Evolutionary conservation across 2,113 vertebrate species (phyloP), one percentile per base, ranked within the genome.

Genomic region (Nyctereutes procyonoides): DNA sequence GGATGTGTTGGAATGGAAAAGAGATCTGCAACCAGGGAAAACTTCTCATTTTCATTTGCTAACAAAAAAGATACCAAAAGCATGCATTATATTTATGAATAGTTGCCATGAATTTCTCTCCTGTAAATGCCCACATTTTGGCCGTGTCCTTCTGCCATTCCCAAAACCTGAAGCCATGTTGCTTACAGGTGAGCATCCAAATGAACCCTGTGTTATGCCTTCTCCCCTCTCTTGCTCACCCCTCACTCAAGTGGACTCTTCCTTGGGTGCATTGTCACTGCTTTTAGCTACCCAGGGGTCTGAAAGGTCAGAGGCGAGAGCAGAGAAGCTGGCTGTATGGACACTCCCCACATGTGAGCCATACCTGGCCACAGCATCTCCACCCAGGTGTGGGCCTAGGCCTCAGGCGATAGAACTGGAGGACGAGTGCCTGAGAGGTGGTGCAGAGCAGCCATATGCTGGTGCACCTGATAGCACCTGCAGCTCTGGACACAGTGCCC

Each of bases 321-420:
- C 74, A 32, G 48, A 19, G 67, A 32, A 1, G 48, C 26, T 26
- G 38, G 71, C 32, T 5, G 19, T 30, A 26, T 15, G 1, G 20
- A 35, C 26, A 0, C 17, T 6, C 10, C 3, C 8, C 30, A 4
- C 30, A 3, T 0, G 0, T 38, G 5, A 38, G 56, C 56, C 12
- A 9, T 8, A 26, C 4, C 0, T 0, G 19, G 82, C 26, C n/a
- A 7, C 0, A 2, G 48, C 0, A 1, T 3, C 20, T 9, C 9
- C 10, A n/a, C 14, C 51, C 7, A 4, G 53, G 30, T 13, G 43
- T 20, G 48, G 76, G 22, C 16, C 67, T 43, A 83, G 32, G 32
- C 5, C 3, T 53, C 24, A 8, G 22, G n/a, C 43, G 43, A 43
- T 43, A 3, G 28, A 24, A 17, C 22, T 55, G 26, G 35, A 10